Evolutionary conservation across 2,888 invertebrate genomes (phyloP).

Genomic region (Notodonta ziczac): DNA sequence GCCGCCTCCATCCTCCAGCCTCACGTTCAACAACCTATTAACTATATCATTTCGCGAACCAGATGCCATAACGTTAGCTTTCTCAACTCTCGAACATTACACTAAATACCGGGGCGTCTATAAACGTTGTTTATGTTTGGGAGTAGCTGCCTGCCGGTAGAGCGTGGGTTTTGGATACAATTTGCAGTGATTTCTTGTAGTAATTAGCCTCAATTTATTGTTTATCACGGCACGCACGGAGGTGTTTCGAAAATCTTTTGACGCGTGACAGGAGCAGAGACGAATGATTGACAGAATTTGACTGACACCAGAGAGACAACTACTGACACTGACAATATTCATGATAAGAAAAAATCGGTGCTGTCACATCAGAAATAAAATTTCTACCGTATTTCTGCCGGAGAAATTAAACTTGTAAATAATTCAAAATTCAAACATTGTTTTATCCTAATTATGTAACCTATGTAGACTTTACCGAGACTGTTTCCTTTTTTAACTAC

Average conservation of each 20-base stretch:
- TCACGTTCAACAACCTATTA: slow-evolving; percentile 66
- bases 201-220: slow-evolving; percentile 45
- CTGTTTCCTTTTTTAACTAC: no score
- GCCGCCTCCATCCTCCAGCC: slow-evolving; percentile 64
- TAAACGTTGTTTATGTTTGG: slow-evolving; percentile 27
- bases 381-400: neutral
- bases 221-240: slow-evolving; percentile 40
- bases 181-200: slow-evolving; percentile 41
- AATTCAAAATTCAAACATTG: no score
- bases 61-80: slow-evolving; percentile 66
- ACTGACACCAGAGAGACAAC: no score
- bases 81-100: slow-evolving; percentile 54
- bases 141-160: slow-evolving; percentile 14
- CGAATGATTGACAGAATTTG: neutral
- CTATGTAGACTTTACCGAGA: no score
- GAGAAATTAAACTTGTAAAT: no score
- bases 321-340: no score
- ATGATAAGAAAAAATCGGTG: no score
- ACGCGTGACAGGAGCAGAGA: slow-evolving; percentile 19
- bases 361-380: neutral
- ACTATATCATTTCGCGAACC: slow-evolving; percentile 75
- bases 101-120: slow-evolving; percentile 39
- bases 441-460: no score
- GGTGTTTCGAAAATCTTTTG: slow-evolving; percentile 35
- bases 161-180: slow-evolving; percentile 26